Conservation (phyloP, 1,140 invertebrate species). For the Rhyzopertha dominica region DNA sequence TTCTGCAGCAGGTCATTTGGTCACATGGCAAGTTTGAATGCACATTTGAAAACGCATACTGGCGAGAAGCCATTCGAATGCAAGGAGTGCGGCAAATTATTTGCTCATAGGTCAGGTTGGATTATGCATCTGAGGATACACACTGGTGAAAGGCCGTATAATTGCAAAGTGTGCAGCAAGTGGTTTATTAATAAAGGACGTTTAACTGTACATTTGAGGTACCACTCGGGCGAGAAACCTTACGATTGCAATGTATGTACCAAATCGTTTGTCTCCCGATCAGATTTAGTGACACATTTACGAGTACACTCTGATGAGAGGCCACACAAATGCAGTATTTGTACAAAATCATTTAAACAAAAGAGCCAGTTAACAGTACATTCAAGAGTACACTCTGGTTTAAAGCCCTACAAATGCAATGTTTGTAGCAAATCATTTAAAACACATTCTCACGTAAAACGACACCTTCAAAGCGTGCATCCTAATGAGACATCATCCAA, state of each 20-base stretch:
- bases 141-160: conserved; percentile 62
- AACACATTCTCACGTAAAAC: no score
- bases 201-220: conserved; percentile 52
- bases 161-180: conserved; percentile 53
- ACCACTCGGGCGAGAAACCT: conserved; percentile 45
- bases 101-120: no score
- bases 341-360: conserved; percentile 40
- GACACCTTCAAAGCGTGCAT: no score
- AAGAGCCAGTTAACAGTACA: conserved; percentile 40
- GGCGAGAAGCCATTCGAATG: no score
- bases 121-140: no score
- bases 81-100: no score
- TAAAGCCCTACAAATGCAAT: conserved; percentile 74
- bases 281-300: no score
- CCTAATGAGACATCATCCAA: no score
- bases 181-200: conserved; percentile 58
- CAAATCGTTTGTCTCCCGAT: conserved; percentile 10
- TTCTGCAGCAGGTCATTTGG: conserved; percentile 4
- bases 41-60: no score
- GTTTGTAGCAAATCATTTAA: no score
- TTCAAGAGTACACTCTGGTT: conserved; percentile 55
- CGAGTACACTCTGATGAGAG: conserved; percentile 27
- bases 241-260: conserved; percentile 31
- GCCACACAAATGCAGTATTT: conserved; percentile 37
- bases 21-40: no score